Evolutionary conservation across 2,113 vertebrate genomes (phyloP).

Genomic region (Andinoacara biseriatus): DNA sequence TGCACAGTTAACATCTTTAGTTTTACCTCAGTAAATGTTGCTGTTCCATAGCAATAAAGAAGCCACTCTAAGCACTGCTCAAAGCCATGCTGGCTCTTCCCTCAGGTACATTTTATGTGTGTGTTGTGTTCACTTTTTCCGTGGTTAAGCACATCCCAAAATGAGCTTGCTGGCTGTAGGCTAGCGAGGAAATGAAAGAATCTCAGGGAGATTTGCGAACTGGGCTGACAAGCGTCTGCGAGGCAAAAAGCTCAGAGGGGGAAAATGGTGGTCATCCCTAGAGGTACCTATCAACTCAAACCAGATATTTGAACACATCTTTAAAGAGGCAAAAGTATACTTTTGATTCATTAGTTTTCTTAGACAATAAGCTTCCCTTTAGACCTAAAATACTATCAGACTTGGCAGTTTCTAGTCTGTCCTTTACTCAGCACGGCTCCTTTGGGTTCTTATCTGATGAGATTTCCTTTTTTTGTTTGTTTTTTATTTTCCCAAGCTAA

Average conservation of each 20-base stretch:
- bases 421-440: conserved; percentile 21
- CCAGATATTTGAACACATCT: conserved; percentile 17
- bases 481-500: not conserved
- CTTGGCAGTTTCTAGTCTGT: conserved; percentile 11
- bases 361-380: not conserved
- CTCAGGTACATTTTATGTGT: conserved; percentile 65
- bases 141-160: conserved; percentile 62
- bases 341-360: conserved; percentile 10
- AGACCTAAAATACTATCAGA: not conserved
- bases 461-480: not conserved
- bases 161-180: conserved; percentile 56
- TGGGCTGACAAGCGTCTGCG: conserved; percentile 64
- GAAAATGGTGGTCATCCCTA: conserved; percentile 64
- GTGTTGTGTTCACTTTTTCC: conserved; percentile 60
- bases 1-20: conserved; percentile 21
- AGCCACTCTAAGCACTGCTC: conserved; percentile 70
- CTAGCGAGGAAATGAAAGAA: conserved; percentile 48
- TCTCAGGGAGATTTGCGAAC: conserved; percentile 58
- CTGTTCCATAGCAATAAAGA: not conserved
- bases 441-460: not conserved
- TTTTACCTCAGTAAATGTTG: conserved; percentile 4
- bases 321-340: conserved; percentile 10
- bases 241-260: conserved; percentile 65
- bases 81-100: conserved; percentile 68
- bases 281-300: conserved; percentile 24